Conservation (phyloP, 2,113 vertebrate genomes). For the Pituophis catenifer region DNA sequence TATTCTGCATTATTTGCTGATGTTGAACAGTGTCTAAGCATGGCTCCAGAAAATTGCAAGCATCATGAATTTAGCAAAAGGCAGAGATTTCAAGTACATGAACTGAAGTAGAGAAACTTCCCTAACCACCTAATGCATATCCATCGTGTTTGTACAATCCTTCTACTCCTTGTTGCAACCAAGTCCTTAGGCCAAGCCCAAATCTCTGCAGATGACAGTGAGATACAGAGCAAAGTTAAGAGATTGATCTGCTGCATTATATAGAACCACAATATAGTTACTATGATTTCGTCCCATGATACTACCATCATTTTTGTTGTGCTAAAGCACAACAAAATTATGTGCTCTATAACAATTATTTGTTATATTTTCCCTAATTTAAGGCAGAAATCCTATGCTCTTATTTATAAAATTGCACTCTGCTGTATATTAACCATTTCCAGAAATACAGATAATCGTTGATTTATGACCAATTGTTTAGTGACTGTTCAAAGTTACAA, state of each 20-base stretch:
- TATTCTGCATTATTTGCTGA: background rate
- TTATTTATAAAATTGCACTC: background rate
- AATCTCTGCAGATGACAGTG: background rate
- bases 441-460: background rate
- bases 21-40: background rate
- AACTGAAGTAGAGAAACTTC: background rate
- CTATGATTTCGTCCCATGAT: background rate
- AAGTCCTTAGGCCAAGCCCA: background rate
- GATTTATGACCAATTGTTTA: background rate
- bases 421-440: background rate
- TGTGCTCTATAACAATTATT: background rate
- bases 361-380: background rate
- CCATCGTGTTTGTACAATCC: background rate
- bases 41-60: background rate
- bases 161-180: background rate
- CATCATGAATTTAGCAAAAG: background rate
- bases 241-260: background rate
- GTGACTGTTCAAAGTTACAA: background rate
- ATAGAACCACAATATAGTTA: too few species aligned
- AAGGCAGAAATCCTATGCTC: background rate
- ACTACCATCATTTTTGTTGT: slow-evolving; percentile 1
- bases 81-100: background rate
- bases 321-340: background rate
- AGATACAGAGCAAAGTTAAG: background rate
- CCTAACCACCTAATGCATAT: too few species aligned